Conservation (phyloP, 2,113 vertebrate species). For the Paralichthys olivaceus region DNA sequence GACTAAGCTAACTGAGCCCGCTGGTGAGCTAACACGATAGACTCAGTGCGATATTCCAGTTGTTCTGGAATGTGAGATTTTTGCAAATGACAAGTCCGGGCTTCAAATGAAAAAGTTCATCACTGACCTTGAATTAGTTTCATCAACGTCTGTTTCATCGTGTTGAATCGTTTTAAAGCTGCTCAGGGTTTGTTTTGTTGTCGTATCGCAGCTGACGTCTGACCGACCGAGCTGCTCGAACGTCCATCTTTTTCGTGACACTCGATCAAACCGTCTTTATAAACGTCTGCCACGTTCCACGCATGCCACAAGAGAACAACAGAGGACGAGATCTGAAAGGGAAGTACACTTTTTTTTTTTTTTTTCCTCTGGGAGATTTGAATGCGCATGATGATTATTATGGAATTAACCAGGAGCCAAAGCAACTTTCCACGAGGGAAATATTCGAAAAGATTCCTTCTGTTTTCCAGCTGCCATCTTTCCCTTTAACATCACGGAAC, state of each 20-base stretch:
- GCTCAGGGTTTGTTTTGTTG: background rate
- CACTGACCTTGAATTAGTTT: too few relatives aligned
- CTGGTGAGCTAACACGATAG: too few relatives aligned
- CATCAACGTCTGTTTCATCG: too few relatives aligned
- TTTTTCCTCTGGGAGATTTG: slow-evolving; percentile 10
- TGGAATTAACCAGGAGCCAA: slow-evolving; percentile 47
- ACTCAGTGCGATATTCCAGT: too few relatives aligned
- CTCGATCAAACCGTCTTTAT: slow-evolving; percentile 41
- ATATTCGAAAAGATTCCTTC: too few relatives aligned
- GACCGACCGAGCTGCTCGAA: background rate
- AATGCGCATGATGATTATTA: background rate
- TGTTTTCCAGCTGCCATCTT: background rate
- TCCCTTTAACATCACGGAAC: slow-evolving; percentile 45
- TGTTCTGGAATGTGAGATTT: too few relatives aligned
- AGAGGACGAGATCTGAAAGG: background rate
- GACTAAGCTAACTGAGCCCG: too few relatives aligned
- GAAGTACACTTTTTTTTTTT: background rate
- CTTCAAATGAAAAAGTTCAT: too few relatives aligned
- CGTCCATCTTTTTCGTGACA: background rate
- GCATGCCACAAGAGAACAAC: background rate
- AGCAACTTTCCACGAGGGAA: slow-evolving; percentile 21
- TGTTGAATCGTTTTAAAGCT: background rate
- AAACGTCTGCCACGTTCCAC: slow-evolving; percentile 29
- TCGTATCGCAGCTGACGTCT: background rate
- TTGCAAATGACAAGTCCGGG: too few relatives aligned